Conservation (phyloP, 1,140 invertebrate genomes). For the Manduca sexta region DNA sequence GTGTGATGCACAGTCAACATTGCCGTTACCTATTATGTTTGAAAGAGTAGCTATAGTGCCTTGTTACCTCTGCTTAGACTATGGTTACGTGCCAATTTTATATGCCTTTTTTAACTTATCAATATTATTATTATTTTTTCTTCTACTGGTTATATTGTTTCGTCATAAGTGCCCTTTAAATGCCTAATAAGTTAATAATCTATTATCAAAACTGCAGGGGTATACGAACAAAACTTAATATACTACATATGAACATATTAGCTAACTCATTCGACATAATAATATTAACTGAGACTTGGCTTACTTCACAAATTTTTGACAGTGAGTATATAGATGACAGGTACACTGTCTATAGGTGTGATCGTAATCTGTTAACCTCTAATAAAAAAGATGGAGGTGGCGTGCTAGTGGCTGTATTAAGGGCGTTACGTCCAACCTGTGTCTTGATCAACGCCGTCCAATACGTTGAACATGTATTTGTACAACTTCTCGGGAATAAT, state of each 20-base stretch:
- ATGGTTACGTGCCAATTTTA: no score
- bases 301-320: slow-evolving; percentile 11
- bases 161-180: no score
- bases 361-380: slow-evolving; percentile 4
- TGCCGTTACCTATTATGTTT: no score
- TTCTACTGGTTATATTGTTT: neutral
- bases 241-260: slow-evolving; percentile 17
- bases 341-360: slow-evolving; percentile 17
- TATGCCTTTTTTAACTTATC: neutral
- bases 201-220: slow-evolving; percentile 28
- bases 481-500: no score
- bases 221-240: slow-evolving; percentile 18
- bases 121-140: neutral
- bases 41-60: no score
- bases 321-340: slow-evolving; percentile 19
- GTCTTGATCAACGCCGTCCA: no score
- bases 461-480: no score
- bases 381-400: slow-evolving; percentile 15
- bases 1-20: no score
- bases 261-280: slow-evolving; percentile 14
- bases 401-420: slow-evolving; percentile 8
- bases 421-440: neutral
- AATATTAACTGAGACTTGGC: slow-evolving; percentile 20
- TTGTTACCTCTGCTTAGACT: no score
- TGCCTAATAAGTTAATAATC: slow-evolving; percentile 8